Base-by-base conservation (phyloP, 1,140 invertebrate species). In the Tetramorium simillimum region DNA sequence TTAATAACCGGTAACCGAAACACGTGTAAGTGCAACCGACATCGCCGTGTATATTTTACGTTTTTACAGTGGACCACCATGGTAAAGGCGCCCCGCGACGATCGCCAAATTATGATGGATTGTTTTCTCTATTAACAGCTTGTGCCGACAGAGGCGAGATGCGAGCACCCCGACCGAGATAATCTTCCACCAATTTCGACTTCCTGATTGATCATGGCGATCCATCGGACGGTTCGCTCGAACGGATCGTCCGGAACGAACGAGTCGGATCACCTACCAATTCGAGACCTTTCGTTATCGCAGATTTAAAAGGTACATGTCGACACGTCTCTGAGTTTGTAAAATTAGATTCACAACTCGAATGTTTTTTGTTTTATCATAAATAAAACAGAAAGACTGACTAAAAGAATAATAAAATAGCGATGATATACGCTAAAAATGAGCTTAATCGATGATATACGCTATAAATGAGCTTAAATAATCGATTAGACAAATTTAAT, bases 61-160 rank as follows among this genome's bases (percentile, higher is more conserved):
- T 90, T 88, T 88, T 90, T 80, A 63, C 56, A 24, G 77, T 37
- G 40, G 77, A 62, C 77, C 65, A 73, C 84, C 88, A 60, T 58
- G 67, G 40, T 73, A 58, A 58, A 67, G 81, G 56, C 67, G 58
- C 84, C 90, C 92, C 86, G 88, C 65, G 78, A 90, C 63, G 90
- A 51, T 86, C 88, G 72, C 63, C 86, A 90, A 92, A 92, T 90
- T 91, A 86, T 92, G 92, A 92, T 90, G 91, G 86, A 92, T 92
- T 88, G 88, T 91, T 88, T 90, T 89, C 88, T 89, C 63, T 85
- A 70, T 91, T 88, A 91, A 90, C 90, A 60, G 78, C 16, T 65
- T 72, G 75, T 81, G 91, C 92, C 90, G 91, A 92, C 92, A 92
- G 88, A 92, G 84, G 67, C 7, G 84, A 84, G 51, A 51, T 37